A percentile compares a stretch with the other conserved stretches of the same genome.
Evolutionary conservation across 1,140 invertebrate genomes (phyloP).

Genomic region (Gryllus bimaculatus): DNA sequence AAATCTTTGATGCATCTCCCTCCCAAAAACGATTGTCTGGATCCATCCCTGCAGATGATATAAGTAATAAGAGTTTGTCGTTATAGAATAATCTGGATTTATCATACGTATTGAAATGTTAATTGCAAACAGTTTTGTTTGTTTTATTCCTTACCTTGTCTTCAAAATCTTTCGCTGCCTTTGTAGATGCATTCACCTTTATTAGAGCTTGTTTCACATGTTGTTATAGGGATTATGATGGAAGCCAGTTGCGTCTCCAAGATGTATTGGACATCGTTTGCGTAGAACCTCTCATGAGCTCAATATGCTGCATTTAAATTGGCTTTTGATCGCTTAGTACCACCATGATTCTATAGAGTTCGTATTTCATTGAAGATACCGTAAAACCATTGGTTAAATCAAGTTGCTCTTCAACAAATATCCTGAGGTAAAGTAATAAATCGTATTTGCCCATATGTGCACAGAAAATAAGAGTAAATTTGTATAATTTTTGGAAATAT

Average conservation of each 20-base stretch:
- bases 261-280: conserved; percentile 11
- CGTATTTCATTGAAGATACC: conserved; percentile 62
- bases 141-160: no score
- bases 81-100: no score
- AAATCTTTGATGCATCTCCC: no score
- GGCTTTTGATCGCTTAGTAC: conserved; percentile 58
- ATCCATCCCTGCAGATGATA: no score
- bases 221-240: no score
- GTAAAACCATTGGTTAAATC: conserved; percentile 44
- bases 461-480: neutral
- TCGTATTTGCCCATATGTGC: neutral
- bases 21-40: no score
- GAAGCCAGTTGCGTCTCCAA: neutral
- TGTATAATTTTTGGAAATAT: neutral
- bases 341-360: conserved; percentile 55
- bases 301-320: conserved; percentile 64
- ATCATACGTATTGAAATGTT: no score
- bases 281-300: conserved; percentile 19
- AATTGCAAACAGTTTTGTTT: no score
- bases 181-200: no score
- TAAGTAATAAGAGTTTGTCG: no score
- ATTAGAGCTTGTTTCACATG: no score
- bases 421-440: conserved; percentile 26
- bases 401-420: conserved; percentile 31
- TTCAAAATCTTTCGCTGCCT: no score